Base-by-base conservation (phyloP, 2,888 invertebrate species). In the Lochmaea crataegi region DNA sequence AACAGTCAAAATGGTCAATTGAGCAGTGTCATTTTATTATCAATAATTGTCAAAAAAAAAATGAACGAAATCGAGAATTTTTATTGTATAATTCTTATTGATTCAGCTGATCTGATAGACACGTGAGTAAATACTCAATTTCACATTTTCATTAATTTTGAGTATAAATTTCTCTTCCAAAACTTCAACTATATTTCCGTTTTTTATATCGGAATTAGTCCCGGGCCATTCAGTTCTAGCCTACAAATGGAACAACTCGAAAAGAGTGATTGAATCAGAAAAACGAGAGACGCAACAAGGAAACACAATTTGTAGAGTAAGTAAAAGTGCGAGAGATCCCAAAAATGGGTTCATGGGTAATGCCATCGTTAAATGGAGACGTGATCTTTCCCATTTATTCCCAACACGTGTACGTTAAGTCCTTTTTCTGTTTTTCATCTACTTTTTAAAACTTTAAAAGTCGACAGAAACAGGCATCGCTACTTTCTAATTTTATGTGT, bases 241-340 rank as follows among this genome's bases (percentile, higher is more conserved):
- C 58, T 64, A 58, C 38, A 58, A 69, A 73, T 51, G 68, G 56
- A 65, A 73, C 60, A 73, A 73, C 42, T 73, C 56, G 60, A 66
- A 69, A 74, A 72, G 79, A 79, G 79, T 83, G 83, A 84, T 84
- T 84, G 84, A 84, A 84, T 84, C 84, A 82, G 83, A 84, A 82
- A 81, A 82, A 79, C 80, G 79, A 79, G 79, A 76, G 82, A 79
- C 84, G 83, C 85, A 84, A 85, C 85, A 85, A 85, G 85, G 85
- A 85, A 86, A 85, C 83, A 85, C 85, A 86, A 85, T 86, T 86
- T 86, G 85, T 86, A 82, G 84, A 85, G 85, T 85, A 84, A 83
- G 83, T 79, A 81, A 72, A 75, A 80, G 82, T 80, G 84, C 81
- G 81, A 81, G 81, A 65, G 67, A 81, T 80, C 80, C 77, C 57